Base-by-base conservation (phyloP, 2,797 vertebrate genomes). In the Anolis apletophallus region DNA sequence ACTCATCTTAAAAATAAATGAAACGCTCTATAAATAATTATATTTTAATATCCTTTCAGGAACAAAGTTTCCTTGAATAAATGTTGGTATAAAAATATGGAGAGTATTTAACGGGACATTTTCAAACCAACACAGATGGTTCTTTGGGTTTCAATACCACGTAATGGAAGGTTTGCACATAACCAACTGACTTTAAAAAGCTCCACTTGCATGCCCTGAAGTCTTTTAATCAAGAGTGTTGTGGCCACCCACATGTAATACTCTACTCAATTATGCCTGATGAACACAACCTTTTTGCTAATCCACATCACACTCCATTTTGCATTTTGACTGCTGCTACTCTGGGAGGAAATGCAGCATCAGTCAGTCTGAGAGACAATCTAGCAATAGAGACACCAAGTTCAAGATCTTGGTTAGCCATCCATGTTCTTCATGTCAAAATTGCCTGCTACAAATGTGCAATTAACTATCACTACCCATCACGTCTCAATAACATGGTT, bases 21-120 rank as follows among this genome's bases (percentile, higher is more conserved):
- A 73, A 74, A 69, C 14, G 12, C 75, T 69, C 52, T 12, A 54
- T 52, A 77, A 85, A 78, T 68, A 85, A 83, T 29, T 85, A 77
- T 40, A 75, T 64, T 83, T 83, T 74, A 74, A 64, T 83, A 75
- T 32, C 72, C 55, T 75, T 83, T 50, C 29, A 83, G 55, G 32
- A 78, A 85, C 75, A 54, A 85, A 67, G n/a, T 46, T 61, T n/a
- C 88, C 91, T 90, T 14, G 90, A 93, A 91, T 87, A 89, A 93
- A 89, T 0, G 23, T 89, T 87, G 91, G 87, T 88, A 82, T 87
- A 92, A 94, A 87, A 88, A 87, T 79, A 80, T 67, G 69, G 89
- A 92, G 84, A 88, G 52, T 81, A 84, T 75, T 92, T 92, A 93
- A 93, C 46, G 59, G 90, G 90, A 57, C 91, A 67, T 74, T 69